A percentile compares a stretch with the other conserved stretches of the same genome.
phyloP scores from a whole-genome alignment of 2,888 invertebrate species.

The Sipha maydis region DNA sequence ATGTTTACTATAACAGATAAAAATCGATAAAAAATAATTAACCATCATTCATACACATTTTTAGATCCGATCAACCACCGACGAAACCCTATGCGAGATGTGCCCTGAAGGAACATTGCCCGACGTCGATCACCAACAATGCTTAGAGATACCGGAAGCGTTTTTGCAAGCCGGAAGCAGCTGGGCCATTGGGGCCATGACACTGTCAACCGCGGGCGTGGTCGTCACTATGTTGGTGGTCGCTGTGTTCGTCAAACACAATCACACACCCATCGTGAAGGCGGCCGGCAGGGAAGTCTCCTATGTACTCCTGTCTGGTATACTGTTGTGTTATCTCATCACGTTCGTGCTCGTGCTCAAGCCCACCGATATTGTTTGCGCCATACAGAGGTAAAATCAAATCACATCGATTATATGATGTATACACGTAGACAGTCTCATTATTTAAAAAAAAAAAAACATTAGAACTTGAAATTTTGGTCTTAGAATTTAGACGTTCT shows the following conservation, averaged over 20 bases:
- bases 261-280: slow-evolving; percentile 96
- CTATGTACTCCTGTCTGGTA: slow-evolving; percentile 90
- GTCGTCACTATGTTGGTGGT: slow-evolving; percentile 80
- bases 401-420: no score
- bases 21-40: background rate
- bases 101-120: slow-evolving; percentile 75
- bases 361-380: slow-evolving; percentile 87
- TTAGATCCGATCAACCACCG: slow-evolving; percentile 81
- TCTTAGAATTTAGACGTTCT: no score
- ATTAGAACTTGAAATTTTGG: no score
- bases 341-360: slow-evolving; percentile 91
- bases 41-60: background rate
- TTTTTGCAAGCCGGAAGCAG: slow-evolving; percentile 84
- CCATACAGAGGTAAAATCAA: slow-evolving; percentile 81
- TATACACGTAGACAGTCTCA: no score
- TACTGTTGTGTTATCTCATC: slow-evolving; percentile 89
- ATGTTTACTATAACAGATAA: no score
- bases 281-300: slow-evolving; percentile 91
- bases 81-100: slow-evolving; percentile 84
- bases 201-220: slow-evolving; percentile 86
- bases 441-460: background rate
- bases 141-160: slow-evolving; percentile 79
- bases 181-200: slow-evolving; percentile 89
- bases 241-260: slow-evolving; percentile 84
- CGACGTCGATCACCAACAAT: slow-evolving; percentile 66